These are phyloP conservation scores for Gerris lacustris DNA, from an alignment of 2,888 invertebrate species.

Conservation along the genomic window DNA sequence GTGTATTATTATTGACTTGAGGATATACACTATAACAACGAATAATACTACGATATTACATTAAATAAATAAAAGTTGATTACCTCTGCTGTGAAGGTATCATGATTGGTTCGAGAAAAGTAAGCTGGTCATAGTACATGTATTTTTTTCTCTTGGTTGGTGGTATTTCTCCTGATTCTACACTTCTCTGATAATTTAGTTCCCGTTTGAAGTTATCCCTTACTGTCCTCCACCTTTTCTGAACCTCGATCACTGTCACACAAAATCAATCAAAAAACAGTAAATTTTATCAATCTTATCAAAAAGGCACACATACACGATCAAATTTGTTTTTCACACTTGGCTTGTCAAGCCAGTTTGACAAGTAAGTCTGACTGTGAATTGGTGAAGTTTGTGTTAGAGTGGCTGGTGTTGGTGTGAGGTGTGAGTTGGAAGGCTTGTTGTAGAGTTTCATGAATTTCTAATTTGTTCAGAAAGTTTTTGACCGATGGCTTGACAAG, in stretches of 20 bases:
- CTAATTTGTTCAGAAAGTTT: too few species aligned
- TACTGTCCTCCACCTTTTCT: conserved; percentile 9
- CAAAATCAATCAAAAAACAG: too few species aligned
- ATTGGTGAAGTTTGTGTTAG: too few species aligned
- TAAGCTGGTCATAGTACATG: conserved; percentile 4
- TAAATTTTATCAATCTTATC: too few species aligned
- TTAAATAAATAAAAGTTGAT: background rate
- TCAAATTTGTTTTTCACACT: background rate
- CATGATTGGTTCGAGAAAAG: conserved; percentile 10
- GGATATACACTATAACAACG: too few species aligned
- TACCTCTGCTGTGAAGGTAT: background rate
- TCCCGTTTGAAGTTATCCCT: conserved; percentile 11
- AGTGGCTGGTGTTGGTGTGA: too few species aligned
- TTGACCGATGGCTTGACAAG: too few species aligned
- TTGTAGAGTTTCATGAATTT: too few species aligned
- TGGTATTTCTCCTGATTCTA: conserved; percentile 6
- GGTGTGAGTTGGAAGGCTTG: too few species aligned
- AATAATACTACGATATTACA: background rate
- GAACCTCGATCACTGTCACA: background rate
- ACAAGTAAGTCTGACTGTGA: too few species aligned
- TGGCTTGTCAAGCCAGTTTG: background rate
- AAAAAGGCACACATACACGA: background rate
- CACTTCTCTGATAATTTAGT: conserved; percentile 6
- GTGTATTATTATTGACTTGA: too few species aligned
- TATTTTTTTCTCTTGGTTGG: conserved; percentile 11